Conservation (phyloP, 2,888 invertebrate genomes). For the Danaus chrysippus region DNA sequence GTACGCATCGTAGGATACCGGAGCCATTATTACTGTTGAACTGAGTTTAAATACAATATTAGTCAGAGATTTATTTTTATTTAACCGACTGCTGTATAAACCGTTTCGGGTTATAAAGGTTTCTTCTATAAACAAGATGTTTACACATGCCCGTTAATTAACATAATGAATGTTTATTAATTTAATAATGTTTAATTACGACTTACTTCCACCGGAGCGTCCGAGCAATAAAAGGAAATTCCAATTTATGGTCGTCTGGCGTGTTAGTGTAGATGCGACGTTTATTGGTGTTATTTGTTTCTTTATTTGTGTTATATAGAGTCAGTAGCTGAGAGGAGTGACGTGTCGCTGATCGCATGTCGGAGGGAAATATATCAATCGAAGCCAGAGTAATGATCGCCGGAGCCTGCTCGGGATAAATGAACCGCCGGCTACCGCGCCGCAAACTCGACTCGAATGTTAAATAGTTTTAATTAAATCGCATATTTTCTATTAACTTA, state of each 20-base stretch:
- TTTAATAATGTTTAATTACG: conserved; percentile 51
- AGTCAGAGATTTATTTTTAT: conserved; percentile 13
- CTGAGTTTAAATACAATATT: conserved; percentile 7
- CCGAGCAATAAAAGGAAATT: conserved; percentile 58
- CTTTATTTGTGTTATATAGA: conserved; percentile 48
- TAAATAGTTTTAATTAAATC: conserved; percentile 78
- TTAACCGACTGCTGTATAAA: conserved; percentile 14
- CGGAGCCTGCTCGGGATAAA: conserved; percentile 37
- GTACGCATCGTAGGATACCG: conserved; percentile 5
- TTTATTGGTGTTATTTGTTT: conserved; percentile 57
- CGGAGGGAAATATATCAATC: conserved; percentile 72
- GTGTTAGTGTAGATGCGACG: conserved; percentile 54
- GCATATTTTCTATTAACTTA: conserved; percentile 58
- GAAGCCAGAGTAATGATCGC: conserved; percentile 64
- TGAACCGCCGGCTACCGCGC: conserved; percentile 53
- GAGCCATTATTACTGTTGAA: neutral
- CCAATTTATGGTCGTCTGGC: conserved; percentile 61
- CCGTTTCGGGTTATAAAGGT: conserved; percentile 16
- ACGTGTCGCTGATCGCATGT: conserved; percentile 77
- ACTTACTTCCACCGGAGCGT: conserved; percentile 55
- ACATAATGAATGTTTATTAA: conserved; percentile 38
- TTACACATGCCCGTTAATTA: conserved; percentile 28
- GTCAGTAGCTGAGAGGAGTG: conserved; percentile 44
- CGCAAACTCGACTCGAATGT: conserved; percentile 71
- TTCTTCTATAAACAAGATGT: conserved; percentile 13